Evolutionary conservation across 2,888 invertebrate species (phyloP).

Genomic region (Nudaria mundana): DNA sequence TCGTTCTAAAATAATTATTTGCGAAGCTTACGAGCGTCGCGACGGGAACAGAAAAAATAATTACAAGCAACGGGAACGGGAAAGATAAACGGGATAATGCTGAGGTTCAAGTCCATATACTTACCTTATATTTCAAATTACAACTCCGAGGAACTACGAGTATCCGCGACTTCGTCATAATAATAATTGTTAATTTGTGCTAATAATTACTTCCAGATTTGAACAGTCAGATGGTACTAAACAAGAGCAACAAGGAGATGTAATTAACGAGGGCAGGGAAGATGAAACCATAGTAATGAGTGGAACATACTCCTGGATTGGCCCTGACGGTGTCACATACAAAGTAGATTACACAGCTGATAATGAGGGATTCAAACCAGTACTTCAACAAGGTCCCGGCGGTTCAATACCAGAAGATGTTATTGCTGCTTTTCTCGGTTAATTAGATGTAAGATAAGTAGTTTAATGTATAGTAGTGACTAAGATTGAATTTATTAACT

Average conservation of each 20-base stretch:
- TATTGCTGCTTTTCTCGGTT: slow-evolving; percentile 27
- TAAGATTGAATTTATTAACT: no score
- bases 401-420: slow-evolving; percentile 31
- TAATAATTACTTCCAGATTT: slow-evolving; percentile 18
- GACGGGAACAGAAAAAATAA: no score
- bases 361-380: slow-evolving; percentile 69
- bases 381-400: slow-evolving; percentile 40
- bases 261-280: slow-evolving; percentile 45
- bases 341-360: slow-evolving; percentile 68
- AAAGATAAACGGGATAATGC: no score
- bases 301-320: slow-evolving; percentile 61
- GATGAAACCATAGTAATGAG: slow-evolving; percentile 46
- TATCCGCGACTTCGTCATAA: no score
- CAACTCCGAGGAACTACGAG: no score
- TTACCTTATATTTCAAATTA: no score
- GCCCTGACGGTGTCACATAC: slow-evolving; percentile 65
- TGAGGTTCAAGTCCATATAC: no score
- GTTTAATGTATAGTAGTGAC: no score
- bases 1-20: no score
- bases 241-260: slow-evolving; percentile 57
- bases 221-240: slow-evolving; percentile 69
- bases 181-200: no score
- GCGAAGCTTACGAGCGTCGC: no score
- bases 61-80: no score
- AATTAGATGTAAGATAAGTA: slow-evolving; percentile 8